Base-by-base conservation (phyloP, 2,113 vertebrate genomes). In the Muscicapa adusta region DNA sequence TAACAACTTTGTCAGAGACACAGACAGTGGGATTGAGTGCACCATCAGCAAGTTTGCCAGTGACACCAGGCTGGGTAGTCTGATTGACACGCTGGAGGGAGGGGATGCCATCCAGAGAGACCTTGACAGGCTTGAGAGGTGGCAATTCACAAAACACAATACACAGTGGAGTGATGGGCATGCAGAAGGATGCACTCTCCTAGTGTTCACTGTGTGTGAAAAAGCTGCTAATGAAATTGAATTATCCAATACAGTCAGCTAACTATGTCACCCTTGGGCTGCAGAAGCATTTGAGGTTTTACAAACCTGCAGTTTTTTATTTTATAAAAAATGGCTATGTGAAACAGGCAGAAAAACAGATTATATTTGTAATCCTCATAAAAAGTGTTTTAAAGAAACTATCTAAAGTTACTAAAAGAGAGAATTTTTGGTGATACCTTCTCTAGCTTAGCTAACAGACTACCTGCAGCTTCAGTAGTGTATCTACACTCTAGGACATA, bases 141-240 rank as follows among this genome's bases (percentile, higher is more conserved):
- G 33, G 7, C 22, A 85, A 66, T 58, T 65, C 29, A 56, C 34
- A 33, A 53, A 86, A 33, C 16, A n/a, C 17, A 60, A 17, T 38
- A 42, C 22, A 38, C 29, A 28, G 34, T 36, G 51, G 12, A 91
- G 43, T 67, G 76, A 77, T 18, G 57, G 63, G 14, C 54, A 36
- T 33, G 15, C 31, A 74, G 56, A 91, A 81, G 26, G 36, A 70
- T 36, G 20, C 9, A 31, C 7, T 80, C 19, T 84, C 74, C 24
- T 60, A 6, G 36, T 48, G 84, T 77, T 56, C 68, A 68, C 22
- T 71, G 19, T 38, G 68, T 33, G 38, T 84, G n/a, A 81, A 92
- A 91, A 65, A 43, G 51, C 56, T 57, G 34, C 23, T 63, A 67
- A 86, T 81, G 79, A 83, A 85, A 79, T 36, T 48, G 36, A 71